Evolutionary conservation across 2,113 vertebrate species (phyloP), one percentile per base, ranked within the genome.

Genomic region (Prolemur simus): DNA sequence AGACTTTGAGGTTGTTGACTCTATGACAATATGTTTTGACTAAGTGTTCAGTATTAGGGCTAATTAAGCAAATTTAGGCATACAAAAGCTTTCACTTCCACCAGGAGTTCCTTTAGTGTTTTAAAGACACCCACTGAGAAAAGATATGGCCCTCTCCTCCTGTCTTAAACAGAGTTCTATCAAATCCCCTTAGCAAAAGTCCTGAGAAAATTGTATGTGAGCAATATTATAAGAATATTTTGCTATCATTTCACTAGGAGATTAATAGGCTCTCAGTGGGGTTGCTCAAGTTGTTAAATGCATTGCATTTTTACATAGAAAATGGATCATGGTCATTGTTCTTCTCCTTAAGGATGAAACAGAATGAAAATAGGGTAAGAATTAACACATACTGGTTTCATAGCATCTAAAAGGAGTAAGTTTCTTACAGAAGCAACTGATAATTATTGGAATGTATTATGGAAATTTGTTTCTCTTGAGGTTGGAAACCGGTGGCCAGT

Each of bases 251-350:
- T 97, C 95, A 89, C 76, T n/a, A 45, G 39, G 89, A 94, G 47
- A 96, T 96, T 95, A 97, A 95, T 93, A 97, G 87, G 13, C 74
- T 95, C 95, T 96, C 96, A 63, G 54, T 77, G 69, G 94, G 89
- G 42, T 84, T 54, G 76, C 69, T 82, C 15, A 74, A 78, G 32
- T 73, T 90, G 87, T 93, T 92, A 89, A 95, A 94, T 60, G 56
- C 39, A 60, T 56, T 92, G 60, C n/a, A 95, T 90, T 96, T 92
- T 94, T 88, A 92, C 76, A 23, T 18, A 89, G 29, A 95, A 93
- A 86, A 96, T 27, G 23, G 64, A 95, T 81, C 34, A 25, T 9
- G 83, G 60, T 71, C 91, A 85, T 96, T 89, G 32, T 89, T 96
- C 77, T 89, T 95, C 77, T 95, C 66, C 21, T 80, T 88, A 80